phyloP scores from a whole-genome alignment of 2,113 vertebrate genomes.

The Nanger granti region DNA sequence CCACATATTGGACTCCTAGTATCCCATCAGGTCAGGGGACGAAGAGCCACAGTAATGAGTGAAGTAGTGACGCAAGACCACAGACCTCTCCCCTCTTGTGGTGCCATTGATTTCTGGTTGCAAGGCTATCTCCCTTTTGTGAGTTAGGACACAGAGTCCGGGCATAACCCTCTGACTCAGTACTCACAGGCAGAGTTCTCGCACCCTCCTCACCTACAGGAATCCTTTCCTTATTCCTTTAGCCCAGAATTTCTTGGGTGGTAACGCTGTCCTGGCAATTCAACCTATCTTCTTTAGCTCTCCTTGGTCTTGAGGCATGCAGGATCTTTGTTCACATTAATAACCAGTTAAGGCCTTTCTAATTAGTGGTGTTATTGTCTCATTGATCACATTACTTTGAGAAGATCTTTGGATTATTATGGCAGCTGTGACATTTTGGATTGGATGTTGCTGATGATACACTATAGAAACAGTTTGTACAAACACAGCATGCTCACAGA shows the following conservation, averaged over 20 bases:
- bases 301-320: background rate
- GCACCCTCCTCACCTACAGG: background rate
- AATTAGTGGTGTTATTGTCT: background rate
- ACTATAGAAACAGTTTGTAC: background rate
- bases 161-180: background rate
- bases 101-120: background rate
- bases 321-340: background rate
- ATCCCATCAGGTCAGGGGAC: background rate
- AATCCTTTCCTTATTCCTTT: background rate
- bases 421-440: background rate
- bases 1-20: background rate
- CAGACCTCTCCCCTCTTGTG: background rate
- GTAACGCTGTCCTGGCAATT: background rate
- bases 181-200: background rate
- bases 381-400: background rate
- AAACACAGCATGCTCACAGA: background rate
- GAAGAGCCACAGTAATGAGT: background rate
- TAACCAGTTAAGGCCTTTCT: background rate
- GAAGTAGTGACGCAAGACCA: background rate
- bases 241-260: background rate
- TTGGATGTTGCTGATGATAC: background rate
- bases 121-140: background rate
- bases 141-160: background rate
- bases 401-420: background rate
- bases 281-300: background rate